These are phyloP conservation scores for Heliothis peltigera DNA, from an alignment of 2,888 invertebrate species.

Conservation along the genomic window DNA sequence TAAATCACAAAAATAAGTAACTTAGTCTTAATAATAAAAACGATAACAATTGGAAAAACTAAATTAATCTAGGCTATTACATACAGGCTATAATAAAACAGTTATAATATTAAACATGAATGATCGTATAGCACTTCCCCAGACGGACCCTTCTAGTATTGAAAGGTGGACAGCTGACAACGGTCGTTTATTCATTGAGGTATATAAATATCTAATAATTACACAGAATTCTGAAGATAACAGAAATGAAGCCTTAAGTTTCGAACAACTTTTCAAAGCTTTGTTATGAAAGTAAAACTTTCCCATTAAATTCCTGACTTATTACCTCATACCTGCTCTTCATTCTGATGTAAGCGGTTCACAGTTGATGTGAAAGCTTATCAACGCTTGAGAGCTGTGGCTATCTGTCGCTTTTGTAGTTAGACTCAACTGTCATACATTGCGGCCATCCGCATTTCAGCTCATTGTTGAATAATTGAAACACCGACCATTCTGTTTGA, in stretches of 20 bases:
- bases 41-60: too few relatives aligned
- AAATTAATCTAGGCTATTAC: too few relatives aligned
- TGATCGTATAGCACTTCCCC: constrained; percentile 14
- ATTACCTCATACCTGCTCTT: neutral
- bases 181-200: constrained; percentile 13
- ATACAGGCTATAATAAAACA: too few relatives aligned
- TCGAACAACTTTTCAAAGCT: neutral
- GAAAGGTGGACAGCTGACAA: constrained; percentile 24
- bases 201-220: constrained; percentile 11
- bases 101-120: too few relatives aligned
- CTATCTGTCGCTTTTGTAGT: constrained; percentile 32
- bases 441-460: constrained; percentile 42
- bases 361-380: constrained; percentile 13
- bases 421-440: constrained; percentile 28
- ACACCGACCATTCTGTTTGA: constrained; percentile 26
- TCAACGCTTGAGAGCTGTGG: constrained; percentile 29
- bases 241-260: neutral
- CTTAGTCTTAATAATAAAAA: too few relatives aligned
- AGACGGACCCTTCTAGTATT: constrained; percentile 11
- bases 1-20: too few relatives aligned
- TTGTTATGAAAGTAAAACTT: neutral
- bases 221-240: neutral
- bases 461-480: constrained; percentile 59
- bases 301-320: neutral
- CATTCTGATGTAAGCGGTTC: neutral